These are phyloP conservation scores for Parauchenoglanis punctatus DNA, from an alignment of 2,797 vertebrate genomes.

Conservation along the genomic window DNA sequence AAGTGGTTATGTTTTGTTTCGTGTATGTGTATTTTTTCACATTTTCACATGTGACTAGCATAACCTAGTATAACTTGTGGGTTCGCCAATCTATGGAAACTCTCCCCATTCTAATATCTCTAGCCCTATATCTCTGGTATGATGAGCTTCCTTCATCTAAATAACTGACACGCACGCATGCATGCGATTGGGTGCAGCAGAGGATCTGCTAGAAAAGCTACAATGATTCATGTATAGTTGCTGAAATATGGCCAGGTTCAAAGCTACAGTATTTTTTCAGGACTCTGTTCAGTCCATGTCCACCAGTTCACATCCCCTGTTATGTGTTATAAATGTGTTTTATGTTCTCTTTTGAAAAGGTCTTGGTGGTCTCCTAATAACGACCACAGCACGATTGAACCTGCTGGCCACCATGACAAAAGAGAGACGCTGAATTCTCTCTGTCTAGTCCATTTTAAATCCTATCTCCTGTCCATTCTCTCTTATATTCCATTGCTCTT, in stretches of 20 bases:
- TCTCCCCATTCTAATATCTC: too few relatives aligned
- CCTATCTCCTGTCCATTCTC: neutral
- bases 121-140: neutral
- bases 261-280: neutral
- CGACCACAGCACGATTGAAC: neutral
- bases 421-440: neutral
- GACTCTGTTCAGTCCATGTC: neutral
- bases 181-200: neutral
- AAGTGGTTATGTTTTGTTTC: neutral
- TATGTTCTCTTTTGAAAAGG: neutral
- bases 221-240: neutral
- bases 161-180: neutral
- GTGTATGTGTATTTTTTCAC: neutral
- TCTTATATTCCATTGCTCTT: neutral
- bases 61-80: too few relatives aligned
- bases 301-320: neutral
- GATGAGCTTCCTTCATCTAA: neutral
- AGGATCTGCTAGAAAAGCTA: neutral
- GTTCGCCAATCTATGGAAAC: neutral
- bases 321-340: neutral
- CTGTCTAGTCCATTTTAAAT: neutral
- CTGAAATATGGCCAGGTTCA: neutral
- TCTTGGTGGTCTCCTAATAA: neutral
- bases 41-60: neutral
- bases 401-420: neutral